phyloP scores from a whole-genome alignment of 1,140 invertebrate species.

The Drosophila littoralis region DNA sequence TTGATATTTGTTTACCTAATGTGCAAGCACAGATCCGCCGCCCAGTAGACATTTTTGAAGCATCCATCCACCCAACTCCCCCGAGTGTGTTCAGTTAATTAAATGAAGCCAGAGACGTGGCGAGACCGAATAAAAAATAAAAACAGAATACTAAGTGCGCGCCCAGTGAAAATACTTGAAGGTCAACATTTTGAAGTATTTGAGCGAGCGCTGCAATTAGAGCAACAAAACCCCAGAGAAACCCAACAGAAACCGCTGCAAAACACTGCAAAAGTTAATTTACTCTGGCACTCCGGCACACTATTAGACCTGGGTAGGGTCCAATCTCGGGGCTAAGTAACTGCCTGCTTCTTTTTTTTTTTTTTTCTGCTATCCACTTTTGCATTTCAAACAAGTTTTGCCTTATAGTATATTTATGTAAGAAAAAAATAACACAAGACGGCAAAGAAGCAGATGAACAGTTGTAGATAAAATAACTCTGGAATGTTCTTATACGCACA shows the following conservation, averaged over 20 bases:
- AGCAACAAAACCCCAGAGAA: constrained; percentile 30
- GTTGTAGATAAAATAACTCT: constrained; percentile 14
- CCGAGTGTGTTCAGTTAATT: constrained; percentile 53
- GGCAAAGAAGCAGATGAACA: background rate
- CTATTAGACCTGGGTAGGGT: constrained; percentile 20
- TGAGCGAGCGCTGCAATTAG: constrained; percentile 61
- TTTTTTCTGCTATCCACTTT: constrained; percentile 2
- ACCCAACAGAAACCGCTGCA: constrained; percentile 53
- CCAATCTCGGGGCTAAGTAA: constrained; percentile 54
- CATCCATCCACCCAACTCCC: background rate
- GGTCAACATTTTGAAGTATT: constrained; percentile 68
- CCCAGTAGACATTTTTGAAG: constrained; percentile 8
- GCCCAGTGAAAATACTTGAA: constrained; percentile 63
- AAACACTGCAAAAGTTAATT: constrained; percentile 72
- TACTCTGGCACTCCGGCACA: constrained; percentile 56
- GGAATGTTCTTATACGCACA: background rate
- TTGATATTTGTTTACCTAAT: constrained; percentile 41
- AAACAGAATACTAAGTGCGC: constrained; percentile 18
- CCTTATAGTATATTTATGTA: constrained; percentile 34
- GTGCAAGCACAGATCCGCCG: background rate
- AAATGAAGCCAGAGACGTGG: constrained; percentile 53
- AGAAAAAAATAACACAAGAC: constrained; percentile 3
- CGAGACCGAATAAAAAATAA: constrained; percentile 3
- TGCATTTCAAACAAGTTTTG: constrained; percentile 47
- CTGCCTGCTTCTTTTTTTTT: constrained; percentile 21